phyloP scores from a whole-genome alignment of 2,888 invertebrate species.

The Ceramica pisi region DNA sequence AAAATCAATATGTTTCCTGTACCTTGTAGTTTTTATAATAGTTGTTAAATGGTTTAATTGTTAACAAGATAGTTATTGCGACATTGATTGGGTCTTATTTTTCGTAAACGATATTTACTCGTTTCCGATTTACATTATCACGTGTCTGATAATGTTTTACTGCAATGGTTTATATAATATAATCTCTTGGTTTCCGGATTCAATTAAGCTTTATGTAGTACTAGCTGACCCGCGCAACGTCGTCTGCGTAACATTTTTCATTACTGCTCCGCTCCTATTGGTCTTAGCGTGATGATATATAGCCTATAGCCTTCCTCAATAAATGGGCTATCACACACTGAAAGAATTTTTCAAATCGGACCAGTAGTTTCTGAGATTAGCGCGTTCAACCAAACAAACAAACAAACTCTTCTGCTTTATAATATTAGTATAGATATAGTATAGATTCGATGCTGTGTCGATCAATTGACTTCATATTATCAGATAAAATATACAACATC shows the following conservation, averaged over 20 bases:
- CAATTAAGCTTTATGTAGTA: slow-evolving; percentile 10
- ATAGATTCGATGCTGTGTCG: not conserved
- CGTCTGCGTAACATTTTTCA: too few species aligned
- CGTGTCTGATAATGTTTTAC: not conserved
- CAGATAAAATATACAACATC: not conserved
- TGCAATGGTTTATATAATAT: not conserved
- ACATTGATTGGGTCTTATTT: slow-evolving; percentile 1
- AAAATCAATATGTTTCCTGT: slow-evolving; percentile 63
- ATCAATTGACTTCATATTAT: not conserved
- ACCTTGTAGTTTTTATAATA: slow-evolving; percentile 20
- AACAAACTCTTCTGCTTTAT: too few species aligned
- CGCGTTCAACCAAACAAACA: too few species aligned
- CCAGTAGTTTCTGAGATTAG: too few species aligned
- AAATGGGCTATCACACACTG: too few species aligned
- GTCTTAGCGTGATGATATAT: too few species aligned
- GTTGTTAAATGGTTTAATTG: slow-evolving; percentile 50
- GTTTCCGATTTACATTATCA: slow-evolving; percentile 23
- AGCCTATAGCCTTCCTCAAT: too few species aligned
- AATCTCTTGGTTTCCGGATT: not conserved
- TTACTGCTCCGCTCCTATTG: too few species aligned
- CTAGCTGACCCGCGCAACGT: too few species aligned
- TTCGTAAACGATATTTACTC: not conserved
- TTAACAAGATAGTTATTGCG: slow-evolving; percentile 17
- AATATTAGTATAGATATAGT: too few species aligned
- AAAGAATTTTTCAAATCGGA: too few species aligned